Percentiles rank a stretch among this genome's conserved stretches.
phyloP scores from a whole-genome alignment of 2,888 invertebrate species.

The Lepidochrysops patricia region DNA sequence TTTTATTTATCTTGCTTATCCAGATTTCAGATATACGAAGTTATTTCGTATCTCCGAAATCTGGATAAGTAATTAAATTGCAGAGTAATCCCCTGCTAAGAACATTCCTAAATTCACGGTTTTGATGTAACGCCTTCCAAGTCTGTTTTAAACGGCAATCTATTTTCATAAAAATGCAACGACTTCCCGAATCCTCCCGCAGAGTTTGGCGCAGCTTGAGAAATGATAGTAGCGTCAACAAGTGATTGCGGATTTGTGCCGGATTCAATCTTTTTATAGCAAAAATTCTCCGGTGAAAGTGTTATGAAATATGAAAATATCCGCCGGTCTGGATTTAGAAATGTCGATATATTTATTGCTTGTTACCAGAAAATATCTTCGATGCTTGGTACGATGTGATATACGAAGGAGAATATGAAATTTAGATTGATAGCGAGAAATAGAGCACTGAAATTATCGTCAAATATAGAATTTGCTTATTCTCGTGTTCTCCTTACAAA shows the following conservation, averaged over 20 bases:
- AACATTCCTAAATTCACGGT: not conserved
- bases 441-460: not conserved
- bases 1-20: too few species aligned
- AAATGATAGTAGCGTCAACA: conserved; percentile 7
- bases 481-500: too few species aligned
- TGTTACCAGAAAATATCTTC: not conserved
- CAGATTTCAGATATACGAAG: too few species aligned
- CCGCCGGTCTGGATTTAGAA: not conserved
- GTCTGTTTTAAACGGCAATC: not conserved
- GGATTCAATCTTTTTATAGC: not conserved
- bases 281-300: not conserved
- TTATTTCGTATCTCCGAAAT: too few species aligned
- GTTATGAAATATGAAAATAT: not conserved
- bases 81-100: too few species aligned
- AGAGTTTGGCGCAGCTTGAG: not conserved
- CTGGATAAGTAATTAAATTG: too few species aligned
- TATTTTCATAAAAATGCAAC: conserved; percentile 11
- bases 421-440: not conserved
- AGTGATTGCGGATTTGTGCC: conserved; percentile 8
- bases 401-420: too few species aligned
- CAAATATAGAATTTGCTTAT: too few species aligned
- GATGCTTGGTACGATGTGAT: too few species aligned
- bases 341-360: not conserved
- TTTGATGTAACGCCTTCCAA: not conserved
- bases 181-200: not conserved